Evolutionary conservation across 2,113 vertebrate genomes (phyloP).

Genomic region (Amazona vittata): DNA sequence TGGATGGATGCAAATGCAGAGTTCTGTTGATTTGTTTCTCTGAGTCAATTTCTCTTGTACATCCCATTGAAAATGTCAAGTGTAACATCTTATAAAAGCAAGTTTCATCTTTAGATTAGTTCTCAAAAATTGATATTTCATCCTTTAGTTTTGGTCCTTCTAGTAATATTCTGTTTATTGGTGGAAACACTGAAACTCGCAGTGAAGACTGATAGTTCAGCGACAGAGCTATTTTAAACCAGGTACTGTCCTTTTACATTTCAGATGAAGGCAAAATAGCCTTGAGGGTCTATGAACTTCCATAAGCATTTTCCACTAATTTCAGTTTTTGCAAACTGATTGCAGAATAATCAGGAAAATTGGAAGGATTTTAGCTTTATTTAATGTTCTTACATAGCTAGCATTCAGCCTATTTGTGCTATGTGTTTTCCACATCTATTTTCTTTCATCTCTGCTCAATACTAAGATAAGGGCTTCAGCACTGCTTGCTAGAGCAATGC

Average conservation of each 20-base stretch:
- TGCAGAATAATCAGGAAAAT: background rate
- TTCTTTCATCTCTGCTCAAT: background rate
- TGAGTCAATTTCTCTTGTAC: background rate
- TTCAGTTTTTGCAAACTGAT: background rate
- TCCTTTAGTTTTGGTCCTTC: background rate
- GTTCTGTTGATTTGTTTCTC: background rate
- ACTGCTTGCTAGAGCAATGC: background rate
- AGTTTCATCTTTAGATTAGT: background rate
- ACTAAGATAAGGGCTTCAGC: background rate
- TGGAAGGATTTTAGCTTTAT: background rate
- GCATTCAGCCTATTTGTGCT: background rate
- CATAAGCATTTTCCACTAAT: background rate
- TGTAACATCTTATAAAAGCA: background rate
- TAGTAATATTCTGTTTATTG: background rate
- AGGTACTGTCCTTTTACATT: background rate
- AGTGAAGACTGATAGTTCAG: background rate
- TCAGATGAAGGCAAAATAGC: background rate
- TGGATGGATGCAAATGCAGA: background rate
- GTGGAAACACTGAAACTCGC: background rate
- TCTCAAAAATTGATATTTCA: background rate
- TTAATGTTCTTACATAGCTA: background rate
- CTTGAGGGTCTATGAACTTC: background rate
- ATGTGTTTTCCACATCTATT: background rate
- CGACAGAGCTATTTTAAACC: background rate
- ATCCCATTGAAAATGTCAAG: background rate